phyloP scores from a whole-genome alignment of 1,140 invertebrate species.

The Sesamia nonagrioides region DNA sequence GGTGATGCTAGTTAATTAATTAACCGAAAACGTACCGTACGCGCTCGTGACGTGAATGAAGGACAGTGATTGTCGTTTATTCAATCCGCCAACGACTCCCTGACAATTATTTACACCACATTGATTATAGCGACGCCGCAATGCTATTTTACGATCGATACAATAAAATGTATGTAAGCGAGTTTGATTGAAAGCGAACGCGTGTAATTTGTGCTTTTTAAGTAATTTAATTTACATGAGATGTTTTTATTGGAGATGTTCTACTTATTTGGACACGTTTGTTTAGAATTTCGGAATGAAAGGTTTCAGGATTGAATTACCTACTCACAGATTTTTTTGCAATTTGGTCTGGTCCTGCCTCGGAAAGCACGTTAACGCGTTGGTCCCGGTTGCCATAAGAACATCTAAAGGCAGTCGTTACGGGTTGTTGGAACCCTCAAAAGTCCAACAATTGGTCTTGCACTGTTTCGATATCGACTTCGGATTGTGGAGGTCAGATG shows the following conservation, averaged over 20 bases:
- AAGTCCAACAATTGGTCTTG: too few species aligned
- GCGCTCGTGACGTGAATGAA: not conserved
- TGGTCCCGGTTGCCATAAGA: too few species aligned
- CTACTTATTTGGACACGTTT: not conserved
- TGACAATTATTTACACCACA: constrained; percentile 28
- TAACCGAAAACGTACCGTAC: constrained; percentile 1
- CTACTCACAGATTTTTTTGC: too few species aligned
- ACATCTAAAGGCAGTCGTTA: too few species aligned
- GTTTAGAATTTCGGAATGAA: too few species aligned
- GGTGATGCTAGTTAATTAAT: constrained; percentile 8
- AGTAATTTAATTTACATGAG: constrained; percentile 15
- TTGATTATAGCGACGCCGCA: constrained; percentile 35
- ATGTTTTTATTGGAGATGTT: not conserved
- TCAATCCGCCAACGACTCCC: not conserved
- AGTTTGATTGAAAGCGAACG: constrained; percentile 26
- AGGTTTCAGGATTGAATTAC: too few species aligned
- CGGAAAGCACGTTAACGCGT: too few species aligned
- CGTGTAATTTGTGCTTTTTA: constrained; percentile 4
- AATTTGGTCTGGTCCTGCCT: too few species aligned
- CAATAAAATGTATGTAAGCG: constrained; percentile 2
- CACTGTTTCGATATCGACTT: too few species aligned
- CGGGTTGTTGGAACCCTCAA: too few species aligned
- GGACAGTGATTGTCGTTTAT: constrained; percentile 6
- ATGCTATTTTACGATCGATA: constrained; percentile 36
- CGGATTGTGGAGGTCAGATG: too few species aligned